Conservation (phyloP, 2,888 invertebrate species). For the Syrista parreyssii region DNA sequence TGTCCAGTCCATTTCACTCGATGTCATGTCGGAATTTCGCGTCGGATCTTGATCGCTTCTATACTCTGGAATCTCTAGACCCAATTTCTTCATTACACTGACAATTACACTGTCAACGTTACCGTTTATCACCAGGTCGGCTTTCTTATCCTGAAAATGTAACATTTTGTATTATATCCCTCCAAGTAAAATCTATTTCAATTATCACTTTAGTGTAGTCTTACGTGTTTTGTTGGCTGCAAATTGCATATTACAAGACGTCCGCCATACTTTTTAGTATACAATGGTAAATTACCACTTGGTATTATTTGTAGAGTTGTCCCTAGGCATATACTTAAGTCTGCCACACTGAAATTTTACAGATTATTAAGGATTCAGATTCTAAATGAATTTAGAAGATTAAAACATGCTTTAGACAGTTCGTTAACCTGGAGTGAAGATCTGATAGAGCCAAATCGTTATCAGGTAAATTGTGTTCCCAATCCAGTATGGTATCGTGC, state of each 20-base stretch:
- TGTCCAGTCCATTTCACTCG: slow-evolving; percentile 77
- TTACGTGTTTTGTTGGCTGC: slow-evolving; percentile 97
- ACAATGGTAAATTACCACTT: slow-evolving; percentile 92
- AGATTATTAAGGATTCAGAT: neutral
- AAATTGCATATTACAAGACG: slow-evolving; percentile 94
- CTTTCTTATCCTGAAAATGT: slow-evolving; percentile 84
- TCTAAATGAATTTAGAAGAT: neutral
- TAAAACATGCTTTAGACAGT: neutral
- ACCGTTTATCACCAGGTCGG: slow-evolving; percentile 87
- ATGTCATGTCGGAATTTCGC: slow-evolving; percentile 66
- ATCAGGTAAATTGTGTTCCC: slow-evolving; percentile 95
- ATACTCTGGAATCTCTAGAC: slow-evolving; percentile 81
- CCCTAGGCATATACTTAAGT: slow-evolving; percentile 93
- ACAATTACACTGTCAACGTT: slow-evolving; percentile 88
- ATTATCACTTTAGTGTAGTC: slow-evolving; percentile 43
- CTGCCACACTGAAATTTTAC: slow-evolving; percentile 79
- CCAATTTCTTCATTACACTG: slow-evolving; percentile 79
- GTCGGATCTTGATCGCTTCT: slow-evolving; percentile 75
- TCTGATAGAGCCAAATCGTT: slow-evolving; percentile 86
- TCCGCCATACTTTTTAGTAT: slow-evolving; percentile 86
- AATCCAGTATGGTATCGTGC: slow-evolving; percentile 93
- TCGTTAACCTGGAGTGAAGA: slow-evolving; percentile 81
- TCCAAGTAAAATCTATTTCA: neutral
- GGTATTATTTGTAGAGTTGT: slow-evolving; percentile 98
- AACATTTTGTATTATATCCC: neutral